These are phyloP conservation scores for Argyra leucocephala DNA, from an alignment of 2,888 invertebrate genomes.

Conservation along the genomic window DNA sequence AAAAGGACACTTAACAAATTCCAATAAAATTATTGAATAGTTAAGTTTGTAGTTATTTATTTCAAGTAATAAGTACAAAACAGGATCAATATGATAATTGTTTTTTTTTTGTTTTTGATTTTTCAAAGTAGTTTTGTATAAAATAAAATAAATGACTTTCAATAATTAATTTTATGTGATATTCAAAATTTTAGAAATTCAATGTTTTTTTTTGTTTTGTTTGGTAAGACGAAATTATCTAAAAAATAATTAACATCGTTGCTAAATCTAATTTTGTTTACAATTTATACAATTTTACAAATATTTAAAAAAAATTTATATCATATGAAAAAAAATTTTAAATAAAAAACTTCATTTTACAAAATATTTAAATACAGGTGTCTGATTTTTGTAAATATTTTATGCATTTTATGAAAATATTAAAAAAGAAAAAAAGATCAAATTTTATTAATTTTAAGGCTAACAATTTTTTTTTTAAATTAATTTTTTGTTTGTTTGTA, in stretches of 20 bases:
- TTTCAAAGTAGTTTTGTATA: background rate
- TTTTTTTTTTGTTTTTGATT: background rate
- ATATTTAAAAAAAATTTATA: background rate
- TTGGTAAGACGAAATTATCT: background rate
- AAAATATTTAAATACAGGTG: background rate
- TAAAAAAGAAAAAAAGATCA: background rate
- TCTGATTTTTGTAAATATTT: background rate
- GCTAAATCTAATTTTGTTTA: background rate
- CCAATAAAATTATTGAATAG: background rate
- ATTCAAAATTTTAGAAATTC: background rate
- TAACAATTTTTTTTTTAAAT: background rate
- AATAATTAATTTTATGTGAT: background rate
- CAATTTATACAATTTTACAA: background rate
- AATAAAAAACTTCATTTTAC: background rate
- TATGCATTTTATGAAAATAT: background rate
- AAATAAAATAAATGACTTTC: background rate
- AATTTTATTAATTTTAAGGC: background rate
- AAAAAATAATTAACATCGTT: conserved; percentile 1
- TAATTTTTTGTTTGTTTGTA: background rate
- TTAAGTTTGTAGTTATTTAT: conserved; percentile 3
- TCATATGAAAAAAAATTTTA: background rate
- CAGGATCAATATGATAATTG: background rate
- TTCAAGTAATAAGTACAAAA: conserved; percentile 1
- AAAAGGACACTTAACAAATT: background rate
- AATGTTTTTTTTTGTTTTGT: background rate